These are phyloP conservation scores for Brachylomia viminalis DNA, from an alignment of 2,888 invertebrate species.

Conservation along the genomic window DNA sequence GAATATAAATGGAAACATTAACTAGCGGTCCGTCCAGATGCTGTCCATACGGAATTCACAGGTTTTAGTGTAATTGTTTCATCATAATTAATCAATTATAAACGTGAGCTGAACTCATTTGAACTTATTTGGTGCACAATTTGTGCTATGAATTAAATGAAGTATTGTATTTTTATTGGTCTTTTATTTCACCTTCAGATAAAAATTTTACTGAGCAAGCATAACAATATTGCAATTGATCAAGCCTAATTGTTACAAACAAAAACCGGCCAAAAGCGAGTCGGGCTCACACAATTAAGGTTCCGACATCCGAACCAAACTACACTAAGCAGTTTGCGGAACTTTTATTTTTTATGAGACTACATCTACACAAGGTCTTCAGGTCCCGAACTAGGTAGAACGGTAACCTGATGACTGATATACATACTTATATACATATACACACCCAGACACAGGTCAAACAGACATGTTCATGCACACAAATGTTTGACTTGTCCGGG, in stretches of 20 bases:
- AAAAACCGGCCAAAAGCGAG: neutral
- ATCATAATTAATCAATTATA: conserved; percentile 9
- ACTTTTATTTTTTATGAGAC: too few relatives aligned
- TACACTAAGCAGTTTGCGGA: neutral
- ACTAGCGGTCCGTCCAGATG: conserved; percentile 67
- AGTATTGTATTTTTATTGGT: conserved; percentile 23
- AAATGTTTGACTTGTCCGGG: too few relatives aligned
- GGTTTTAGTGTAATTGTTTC: conserved; percentile 36
- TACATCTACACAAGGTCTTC: too few relatives aligned
- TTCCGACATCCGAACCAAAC: neutral
- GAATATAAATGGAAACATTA: conserved; percentile 16
- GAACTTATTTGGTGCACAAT: conserved; percentile 35
- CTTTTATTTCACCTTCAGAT: conserved; percentile 17
- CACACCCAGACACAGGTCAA: too few relatives aligned
- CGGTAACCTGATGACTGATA: too few relatives aligned
- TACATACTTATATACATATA: too few relatives aligned
- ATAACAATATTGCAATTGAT: neutral
- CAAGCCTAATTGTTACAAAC: neutral
- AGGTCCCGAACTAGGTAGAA: too few relatives aligned
- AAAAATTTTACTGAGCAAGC: neutral
- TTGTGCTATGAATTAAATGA: conserved; percentile 46
- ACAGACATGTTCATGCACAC: too few relatives aligned
- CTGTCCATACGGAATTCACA: conserved; percentile 57
- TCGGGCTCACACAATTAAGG: neutral
- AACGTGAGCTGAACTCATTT: too few relatives aligned